phyloP scores from a whole-genome alignment of 2,113 vertebrate genomes.

The Nerophis ophidion region DNA sequence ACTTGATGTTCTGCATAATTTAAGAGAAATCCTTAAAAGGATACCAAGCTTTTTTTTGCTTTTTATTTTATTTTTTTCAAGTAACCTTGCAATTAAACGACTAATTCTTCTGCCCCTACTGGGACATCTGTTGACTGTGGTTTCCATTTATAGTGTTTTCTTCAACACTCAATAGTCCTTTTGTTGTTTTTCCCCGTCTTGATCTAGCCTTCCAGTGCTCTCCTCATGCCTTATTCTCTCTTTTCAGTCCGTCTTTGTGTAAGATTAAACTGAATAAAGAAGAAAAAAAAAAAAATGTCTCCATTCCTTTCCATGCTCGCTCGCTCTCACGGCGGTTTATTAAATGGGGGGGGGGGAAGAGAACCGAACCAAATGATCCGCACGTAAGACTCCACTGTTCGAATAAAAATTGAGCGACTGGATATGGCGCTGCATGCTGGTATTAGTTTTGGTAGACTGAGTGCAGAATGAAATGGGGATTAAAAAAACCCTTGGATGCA shows the following conservation, averaged over 20 bases:
- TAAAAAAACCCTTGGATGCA: conserved; percentile 58
- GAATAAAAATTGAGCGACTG: conserved; percentile 36
- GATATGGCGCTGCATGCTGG: conserved; percentile 41
- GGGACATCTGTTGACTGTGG: conserved; percentile 3
- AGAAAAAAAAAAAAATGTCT: background rate
- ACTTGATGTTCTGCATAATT: background rate
- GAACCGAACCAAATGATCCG: background rate
- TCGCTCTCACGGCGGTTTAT: background rate
- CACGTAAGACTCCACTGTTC: conserved; percentile 25
- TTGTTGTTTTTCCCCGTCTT: conserved; percentile 7
- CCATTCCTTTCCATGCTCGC: background rate
- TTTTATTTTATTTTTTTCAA: background rate
- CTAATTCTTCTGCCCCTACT: conserved; percentile 9
- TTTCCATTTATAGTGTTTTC: conserved; percentile 10
- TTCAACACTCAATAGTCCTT: background rate
- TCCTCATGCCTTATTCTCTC: conserved; percentile 6
- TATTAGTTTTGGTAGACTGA: conserved; percentile 57
- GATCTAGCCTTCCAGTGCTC: background rate
- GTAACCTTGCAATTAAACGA: conserved; percentile 8
- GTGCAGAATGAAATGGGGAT: conserved; percentile 64
- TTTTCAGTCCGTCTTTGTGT: background rate
- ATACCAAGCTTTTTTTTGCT: background rate
- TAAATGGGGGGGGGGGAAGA: background rate
- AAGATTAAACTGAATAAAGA: conserved; percentile 2
- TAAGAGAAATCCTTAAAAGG: background rate